phyloP scores from a whole-genome alignment of 2,113 vertebrate genomes.

The Aphelocoma coerulescens region DNA sequence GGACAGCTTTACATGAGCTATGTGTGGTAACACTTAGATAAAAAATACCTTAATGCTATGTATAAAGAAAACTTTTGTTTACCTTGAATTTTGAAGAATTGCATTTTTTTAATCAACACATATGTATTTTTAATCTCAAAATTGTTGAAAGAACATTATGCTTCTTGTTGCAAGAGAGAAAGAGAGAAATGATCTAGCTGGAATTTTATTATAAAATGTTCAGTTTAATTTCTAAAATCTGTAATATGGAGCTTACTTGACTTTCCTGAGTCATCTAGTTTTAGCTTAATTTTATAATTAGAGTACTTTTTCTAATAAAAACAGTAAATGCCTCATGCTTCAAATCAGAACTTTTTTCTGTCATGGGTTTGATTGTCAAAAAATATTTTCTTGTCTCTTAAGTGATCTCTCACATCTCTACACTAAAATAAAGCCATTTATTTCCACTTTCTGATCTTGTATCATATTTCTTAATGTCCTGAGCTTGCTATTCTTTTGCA shows the following conservation, averaged over 20 bases:
- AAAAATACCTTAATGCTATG: neutral
- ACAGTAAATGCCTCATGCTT: neutral
- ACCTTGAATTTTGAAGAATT: neutral
- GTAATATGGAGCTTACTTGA: neutral
- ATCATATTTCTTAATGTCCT: neutral
- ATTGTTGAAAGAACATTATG: neutral
- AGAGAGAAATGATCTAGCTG: neutral
- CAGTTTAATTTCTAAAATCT: neutral
- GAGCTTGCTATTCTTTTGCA: neutral
- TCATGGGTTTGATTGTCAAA: neutral
- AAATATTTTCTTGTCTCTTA: neutral
- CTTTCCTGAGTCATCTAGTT: neutral
- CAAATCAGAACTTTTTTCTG: neutral
- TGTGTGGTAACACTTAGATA: neutral
- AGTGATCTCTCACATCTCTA: neutral
- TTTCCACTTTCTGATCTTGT: neutral
- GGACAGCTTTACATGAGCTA: neutral
- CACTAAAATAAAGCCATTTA: neutral
- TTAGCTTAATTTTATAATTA: neutral
- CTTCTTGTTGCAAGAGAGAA: neutral
- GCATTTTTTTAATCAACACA: neutral
- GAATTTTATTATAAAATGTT: neutral
- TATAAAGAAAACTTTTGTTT: neutral
- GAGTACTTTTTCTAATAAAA: neutral
- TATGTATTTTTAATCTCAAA: neutral